Evolutionary conservation across 2,888 invertebrate species (phyloP).

Genomic region (Elysia crispata): DNA sequence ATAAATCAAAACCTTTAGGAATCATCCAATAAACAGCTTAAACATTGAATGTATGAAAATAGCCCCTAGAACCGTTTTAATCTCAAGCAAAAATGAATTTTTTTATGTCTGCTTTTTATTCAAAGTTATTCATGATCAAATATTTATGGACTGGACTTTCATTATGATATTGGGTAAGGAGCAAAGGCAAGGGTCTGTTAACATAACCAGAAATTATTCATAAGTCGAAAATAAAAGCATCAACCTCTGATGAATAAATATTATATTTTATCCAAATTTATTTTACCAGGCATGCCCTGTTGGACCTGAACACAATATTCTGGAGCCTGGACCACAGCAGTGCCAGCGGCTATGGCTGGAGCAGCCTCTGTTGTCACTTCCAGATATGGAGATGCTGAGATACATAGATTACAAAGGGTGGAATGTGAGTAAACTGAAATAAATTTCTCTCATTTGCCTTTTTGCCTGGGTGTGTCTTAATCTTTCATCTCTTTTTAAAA

Average conservation of each 20-base stretch:
- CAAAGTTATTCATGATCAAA: too few relatives aligned
- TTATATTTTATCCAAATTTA: neutral
- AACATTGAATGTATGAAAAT: too few relatives aligned
- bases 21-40: too few relatives aligned
- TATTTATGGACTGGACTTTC: too few relatives aligned
- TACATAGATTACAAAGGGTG: constrained; percentile 90
- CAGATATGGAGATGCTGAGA: constrained; percentile 92
- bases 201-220: too few relatives aligned
- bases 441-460: neutral
- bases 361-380: constrained; percentile 94
- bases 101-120: too few relatives aligned
- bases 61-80: too few relatives aligned
- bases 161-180: too few relatives aligned
- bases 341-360: constrained; percentile 93
- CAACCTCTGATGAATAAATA: neutral
- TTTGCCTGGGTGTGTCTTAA: neutral
- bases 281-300: constrained; percentile 88
- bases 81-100: too few relatives aligned
- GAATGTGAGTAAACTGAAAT: constrained; percentile 80
- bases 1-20: too few relatives aligned
- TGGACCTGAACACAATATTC: constrained; percentile 96
- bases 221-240: neutral
- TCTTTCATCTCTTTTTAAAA: neutral
- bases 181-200: too few relatives aligned
- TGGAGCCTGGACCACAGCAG: constrained; percentile 92